These are phyloP conservation scores for Physeter macrocephalus DNA, from an alignment of 2,113 vertebrate genomes.

Conservation along the genomic window DNA sequence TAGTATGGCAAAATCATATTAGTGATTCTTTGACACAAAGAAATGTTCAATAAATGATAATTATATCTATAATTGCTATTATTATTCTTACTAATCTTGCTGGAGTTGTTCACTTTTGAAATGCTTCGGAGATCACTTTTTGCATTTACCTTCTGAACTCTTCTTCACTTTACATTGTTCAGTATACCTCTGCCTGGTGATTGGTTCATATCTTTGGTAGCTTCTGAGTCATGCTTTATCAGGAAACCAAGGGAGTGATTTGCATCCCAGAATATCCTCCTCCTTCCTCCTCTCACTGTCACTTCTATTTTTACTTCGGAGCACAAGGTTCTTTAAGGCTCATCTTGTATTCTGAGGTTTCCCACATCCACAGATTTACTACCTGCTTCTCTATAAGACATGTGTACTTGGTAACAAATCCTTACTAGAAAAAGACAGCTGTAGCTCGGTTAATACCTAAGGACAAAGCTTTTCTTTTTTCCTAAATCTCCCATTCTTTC, in stretches of 20 bases:
- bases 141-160: not conserved
- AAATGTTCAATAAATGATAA: not conserved
- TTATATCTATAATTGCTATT: not conserved
- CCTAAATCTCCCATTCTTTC: not conserved
- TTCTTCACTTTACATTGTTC: not conserved
- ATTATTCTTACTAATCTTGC: not conserved
- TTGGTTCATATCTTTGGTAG: slow-evolving; percentile 35
- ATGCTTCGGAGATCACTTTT: not conserved
- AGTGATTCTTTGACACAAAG: not conserved
- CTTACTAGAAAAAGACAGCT: not conserved
- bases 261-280: not conserved
- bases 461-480: not conserved
- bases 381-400: not conserved
- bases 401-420: not conserved
- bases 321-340: slow-evolving; percentile 39
- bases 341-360: not conserved
- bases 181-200: not conserved
- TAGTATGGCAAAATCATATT: not conserved
- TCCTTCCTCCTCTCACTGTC: slow-evolving; percentile 36
- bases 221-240: slow-evolving; percentile 49
- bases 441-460: not conserved
- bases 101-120: not conserved
- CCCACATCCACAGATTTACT: not conserved
- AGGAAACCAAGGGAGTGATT: slow-evolving; percentile 45
- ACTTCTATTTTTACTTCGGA: slow-evolving; percentile 56